These are phyloP conservation scores for Abscondita cerata DNA, from an alignment of 2,888 invertebrate genomes.

Conservation along the genomic window DNA sequence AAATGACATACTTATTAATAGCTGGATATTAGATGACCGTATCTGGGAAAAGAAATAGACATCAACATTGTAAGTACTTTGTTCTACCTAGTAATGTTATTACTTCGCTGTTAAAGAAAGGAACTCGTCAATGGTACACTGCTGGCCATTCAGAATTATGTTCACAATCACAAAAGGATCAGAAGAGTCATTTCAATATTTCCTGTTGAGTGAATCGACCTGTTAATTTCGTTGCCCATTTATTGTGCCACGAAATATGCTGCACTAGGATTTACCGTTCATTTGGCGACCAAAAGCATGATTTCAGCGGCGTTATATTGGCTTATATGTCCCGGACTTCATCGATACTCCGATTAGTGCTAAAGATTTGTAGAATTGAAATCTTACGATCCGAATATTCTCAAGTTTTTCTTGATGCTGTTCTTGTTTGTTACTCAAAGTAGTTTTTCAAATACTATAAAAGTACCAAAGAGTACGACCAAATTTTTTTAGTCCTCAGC, in stretches of 20 bases:
- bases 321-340: slow-evolving; percentile 40
- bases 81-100: background rate
- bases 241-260: slow-evolving; percentile 42
- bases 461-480: no score
- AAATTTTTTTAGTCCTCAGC: no score
- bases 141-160: slow-evolving; percentile 7
- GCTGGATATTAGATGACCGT: slow-evolving; percentile 75
- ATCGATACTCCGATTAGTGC: background rate
- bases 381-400: background rate
- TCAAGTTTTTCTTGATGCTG: background rate
- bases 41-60: slow-evolving; percentile 74
- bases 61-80: slow-evolving; percentile 43
- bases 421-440: background rate
- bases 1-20: slow-evolving; percentile 68
- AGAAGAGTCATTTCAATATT: slow-evolving; percentile 45
- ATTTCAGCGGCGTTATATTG: slow-evolving; percentile 36
- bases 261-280: slow-evolving; percentile 36
- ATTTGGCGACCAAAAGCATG: slow-evolving; percentile 26
- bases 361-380: no score
- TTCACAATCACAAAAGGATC: slow-evolving; percentile 42
- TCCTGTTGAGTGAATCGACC: slow-evolving; percentile 40
- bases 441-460: background rate
- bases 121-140: background rate
- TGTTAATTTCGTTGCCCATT: slow-evolving; percentile 22
- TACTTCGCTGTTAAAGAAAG: slow-evolving; percentile 13